A percentile compares a stretch with the other conserved stretches of the same genome.
Evolutionary conservation across 2,888 invertebrate genomes (phyloP).

Genomic region (Sepioteuthis lessoniana): DNA sequence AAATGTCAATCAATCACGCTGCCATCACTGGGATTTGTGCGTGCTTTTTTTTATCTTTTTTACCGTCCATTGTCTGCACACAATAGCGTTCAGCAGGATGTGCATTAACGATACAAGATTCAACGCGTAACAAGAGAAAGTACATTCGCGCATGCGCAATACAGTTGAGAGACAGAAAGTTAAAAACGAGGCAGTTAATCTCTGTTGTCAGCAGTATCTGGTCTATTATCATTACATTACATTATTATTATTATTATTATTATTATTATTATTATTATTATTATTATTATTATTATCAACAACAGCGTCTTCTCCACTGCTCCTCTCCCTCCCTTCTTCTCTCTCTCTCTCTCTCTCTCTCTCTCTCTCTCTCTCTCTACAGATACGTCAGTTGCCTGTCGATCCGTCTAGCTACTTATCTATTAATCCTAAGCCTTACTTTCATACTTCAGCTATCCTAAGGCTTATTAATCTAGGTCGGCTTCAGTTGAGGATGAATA

Average conservation of each 20-base stretch:
- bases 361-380: not conserved
- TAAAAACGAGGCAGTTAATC: not conserved
- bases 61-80: not conserved
- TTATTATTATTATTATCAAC: not conserved
- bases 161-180: not conserved
- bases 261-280: no score
- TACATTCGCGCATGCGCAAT: constrained; percentile 3
- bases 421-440: no score
- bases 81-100: constrained; percentile 2
- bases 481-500: no score
- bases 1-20: constrained; percentile 13
- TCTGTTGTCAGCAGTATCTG: not conserved
- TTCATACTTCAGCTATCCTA: no score
- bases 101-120: not conserved
- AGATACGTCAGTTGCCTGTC: not conserved
- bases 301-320: not conserved
- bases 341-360: no score
- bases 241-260: no score
- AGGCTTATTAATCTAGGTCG: no score
- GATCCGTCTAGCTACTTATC: no score
- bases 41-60: not conserved
- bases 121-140: not conserved
- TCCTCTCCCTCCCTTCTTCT: no score
- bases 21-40: not conserved
- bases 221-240: not conserved